A percentile compares a stretch with the other conserved stretches of the same genome.
Conservation (phyloP, 2,113 vertebrate genomes). For the Vimba vimba region DNA sequence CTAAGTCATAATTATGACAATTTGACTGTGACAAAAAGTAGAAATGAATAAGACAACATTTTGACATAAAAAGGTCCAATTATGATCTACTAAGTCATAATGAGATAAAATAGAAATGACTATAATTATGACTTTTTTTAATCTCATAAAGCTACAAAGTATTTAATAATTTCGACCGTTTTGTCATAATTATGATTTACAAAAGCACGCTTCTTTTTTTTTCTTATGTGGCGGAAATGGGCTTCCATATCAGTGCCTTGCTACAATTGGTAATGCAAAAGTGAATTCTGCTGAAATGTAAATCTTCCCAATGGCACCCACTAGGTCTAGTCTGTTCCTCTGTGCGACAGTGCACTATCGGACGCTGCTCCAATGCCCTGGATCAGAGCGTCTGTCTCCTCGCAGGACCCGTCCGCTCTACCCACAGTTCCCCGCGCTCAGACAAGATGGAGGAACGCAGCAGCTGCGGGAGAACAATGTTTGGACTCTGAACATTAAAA, state of each 20-base stretch:
- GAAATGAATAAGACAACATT: too few species aligned
- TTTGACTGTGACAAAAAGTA: too few species aligned
- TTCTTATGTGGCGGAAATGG: too few species aligned
- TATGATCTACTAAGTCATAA: too few species aligned
- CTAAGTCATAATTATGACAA: too few species aligned
- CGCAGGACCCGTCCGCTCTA: conserved; percentile 68
- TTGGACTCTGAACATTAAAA: conserved; percentile 73
- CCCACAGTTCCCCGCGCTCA: conserved; percentile 80
- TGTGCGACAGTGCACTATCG: conserved; percentile 47
- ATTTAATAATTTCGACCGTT: too few species aligned
- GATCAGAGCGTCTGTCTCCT: conserved; percentile 55
- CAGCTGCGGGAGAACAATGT: conserved; percentile 81
- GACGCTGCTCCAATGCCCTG: conserved; percentile 54
- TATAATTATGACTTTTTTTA: too few species aligned
- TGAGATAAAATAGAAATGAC: too few species aligned
- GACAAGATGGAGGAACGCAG: conserved; percentile 82
- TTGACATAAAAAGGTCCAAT: too few species aligned
- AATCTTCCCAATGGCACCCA: conserved; percentile 4
- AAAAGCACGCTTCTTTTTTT: too few species aligned
- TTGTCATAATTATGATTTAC: too few species aligned
- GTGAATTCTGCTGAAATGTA: not conserved
- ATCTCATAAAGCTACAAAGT: too few species aligned
- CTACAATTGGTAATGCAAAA: not conserved
- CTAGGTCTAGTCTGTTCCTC: not conserved
- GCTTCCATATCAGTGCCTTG: not conserved